Evolutionary conservation across 1,140 invertebrate species (phyloP).

Genomic region (Drosophila tristis): DNA sequence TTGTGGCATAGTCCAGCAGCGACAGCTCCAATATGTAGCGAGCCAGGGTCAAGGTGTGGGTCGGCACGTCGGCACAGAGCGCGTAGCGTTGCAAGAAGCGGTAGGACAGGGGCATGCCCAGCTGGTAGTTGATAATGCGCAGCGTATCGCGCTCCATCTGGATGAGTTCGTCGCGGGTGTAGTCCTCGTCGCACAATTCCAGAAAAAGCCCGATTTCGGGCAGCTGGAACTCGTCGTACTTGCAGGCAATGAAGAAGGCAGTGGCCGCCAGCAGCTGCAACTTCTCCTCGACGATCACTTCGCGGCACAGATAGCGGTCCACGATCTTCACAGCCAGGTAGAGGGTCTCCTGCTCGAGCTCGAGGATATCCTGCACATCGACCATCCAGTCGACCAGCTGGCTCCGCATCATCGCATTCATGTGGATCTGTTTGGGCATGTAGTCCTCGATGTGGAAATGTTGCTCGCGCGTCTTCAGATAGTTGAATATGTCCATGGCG

Average conservation of each 20-base stretch:
- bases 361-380: slow-evolving; percentile 98
- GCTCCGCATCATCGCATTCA: slow-evolving; percentile 93
- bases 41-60: slow-evolving; percentile 96
- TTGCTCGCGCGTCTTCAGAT: slow-evolving; percentile 93
- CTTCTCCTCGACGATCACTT: slow-evolving; percentile 88
- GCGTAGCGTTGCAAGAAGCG: slow-evolving; percentile 97
- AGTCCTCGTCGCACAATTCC: slow-evolving; percentile 98
- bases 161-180: slow-evolving; percentile 92
- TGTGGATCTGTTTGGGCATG: slow-evolving; percentile 89
- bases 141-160: slow-evolving; percentile 96
- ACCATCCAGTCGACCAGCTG: slow-evolving; percentile 99
- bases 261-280: slow-evolving; percentile 96
- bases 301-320: slow-evolving; percentile 93
- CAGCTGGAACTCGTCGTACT: slow-evolving; percentile 92
- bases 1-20: slow-evolving; percentile 95
- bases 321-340: slow-evolving; percentile 98
- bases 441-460: slow-evolving; percentile 91
- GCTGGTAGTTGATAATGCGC: slow-evolving; percentile 93
- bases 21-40: slow-evolving; percentile 97
- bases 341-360: slow-evolving; percentile 98
- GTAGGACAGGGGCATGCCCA: slow-evolving; percentile 97
- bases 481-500: slow-evolving; percentile 97
- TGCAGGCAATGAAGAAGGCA: slow-evolving; percentile 96
- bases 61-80: slow-evolving; percentile 92
- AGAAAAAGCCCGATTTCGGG: slow-evolving; percentile 97